Evolutionary conservation across 2,113 vertebrate genomes (phyloP), one percentile per base, ranked within the genome.

Genomic region (Heteronetta atricapilla): DNA sequence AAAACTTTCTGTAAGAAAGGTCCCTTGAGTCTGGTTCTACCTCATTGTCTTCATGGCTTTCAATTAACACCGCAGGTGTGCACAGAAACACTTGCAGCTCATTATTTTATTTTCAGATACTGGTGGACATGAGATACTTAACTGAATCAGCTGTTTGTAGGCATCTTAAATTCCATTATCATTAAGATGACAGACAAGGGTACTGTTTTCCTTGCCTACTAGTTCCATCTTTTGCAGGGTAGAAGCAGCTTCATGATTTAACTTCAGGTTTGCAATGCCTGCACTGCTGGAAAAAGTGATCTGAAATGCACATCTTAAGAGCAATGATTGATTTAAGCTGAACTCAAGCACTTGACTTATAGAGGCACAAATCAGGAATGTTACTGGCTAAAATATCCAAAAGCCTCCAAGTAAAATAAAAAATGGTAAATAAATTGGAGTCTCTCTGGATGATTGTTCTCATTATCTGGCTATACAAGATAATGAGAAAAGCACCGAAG

Each of bases 271-370:
- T 95, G 53, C 55, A 94, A 62, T 68, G 90, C 55, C 80, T 92
- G 67, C 22, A 21, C 75, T 66, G 53, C 72, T 87, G 31, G 58
- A 84, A 84, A 83, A 93, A 88, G 36, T 80, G 84, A 93, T 78
- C 55, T 84, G 92, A 90, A 96, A 93, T 82, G 62, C 84, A 87
- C 88, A 95, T 92, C 62, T 94, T 93, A 58, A 84, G 50, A 85
- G 50, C 62, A 90, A n/a, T 62, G 77, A 89, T 15, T 67, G 38
- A 90, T 25, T 92, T 78, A 88, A 91, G 82, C 59, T 86, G 79
- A 75, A 87, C 58, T 69, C 16, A 8, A 21, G 58, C 40, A 44
- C 86, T 84, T 89, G 66, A 91, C 69, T 92, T 93, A 76, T 1
- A 5, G 38, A 90, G 22, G 50, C 70, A 94, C 66, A 90, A 86